Percentiles rank a stretch among this genome's conserved stretches.
Conservation (phyloP, 2,888 invertebrate species). For the Epirrhoe alternata region DNA sequence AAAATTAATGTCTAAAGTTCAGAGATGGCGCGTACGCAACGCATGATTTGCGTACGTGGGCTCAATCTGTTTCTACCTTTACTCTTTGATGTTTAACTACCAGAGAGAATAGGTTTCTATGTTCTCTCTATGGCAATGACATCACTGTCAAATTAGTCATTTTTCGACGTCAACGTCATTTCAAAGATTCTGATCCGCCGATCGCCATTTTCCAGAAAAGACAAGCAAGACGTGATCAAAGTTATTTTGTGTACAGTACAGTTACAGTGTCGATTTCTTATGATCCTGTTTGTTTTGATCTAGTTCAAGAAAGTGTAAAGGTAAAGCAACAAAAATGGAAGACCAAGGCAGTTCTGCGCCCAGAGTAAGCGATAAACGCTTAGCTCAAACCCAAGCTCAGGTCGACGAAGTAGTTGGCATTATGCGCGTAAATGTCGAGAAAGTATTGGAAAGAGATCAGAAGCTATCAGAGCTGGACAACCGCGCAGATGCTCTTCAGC, state of each 20-base stretch:
- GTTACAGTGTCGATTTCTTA: background rate
- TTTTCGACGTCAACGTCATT: conserved; percentile 6
- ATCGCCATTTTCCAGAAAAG: conserved; percentile 14
- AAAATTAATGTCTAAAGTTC: too few species aligned
- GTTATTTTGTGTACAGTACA: background rate
- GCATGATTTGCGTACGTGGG: too few species aligned
- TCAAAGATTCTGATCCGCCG: background rate
- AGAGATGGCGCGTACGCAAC: too few species aligned
- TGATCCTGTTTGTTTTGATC: background rate
- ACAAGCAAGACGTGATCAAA: conserved; percentile 3
- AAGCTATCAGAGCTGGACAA: conserved; percentile 98
- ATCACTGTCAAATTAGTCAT: conserved; percentile 5
- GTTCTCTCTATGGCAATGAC: background rate
- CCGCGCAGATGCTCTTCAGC: conserved; percentile 97
- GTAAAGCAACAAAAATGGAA: conserved; percentile 68
- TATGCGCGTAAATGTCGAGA: conserved; percentile 98
- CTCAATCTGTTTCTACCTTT: too few species aligned
- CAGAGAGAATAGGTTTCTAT: too few species aligned
- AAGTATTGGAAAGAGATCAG: conserved; percentile 97
- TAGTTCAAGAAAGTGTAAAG: background rate
- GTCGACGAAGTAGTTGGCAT: conserved; percentile 93
- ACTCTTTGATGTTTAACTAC: too few species aligned
- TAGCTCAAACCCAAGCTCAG: conserved; percentile 83
- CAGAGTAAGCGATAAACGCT: conserved; percentile 79
- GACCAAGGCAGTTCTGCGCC: conserved; percentile 81